Percentiles rank a stretch among this genome's conserved stretches.
These are phyloP conservation scores for Hemicentrotus pulcherrimus DNA, from an alignment of 35 echinoderm and acorn worm genomes.

Conservation along the genomic window DNA sequence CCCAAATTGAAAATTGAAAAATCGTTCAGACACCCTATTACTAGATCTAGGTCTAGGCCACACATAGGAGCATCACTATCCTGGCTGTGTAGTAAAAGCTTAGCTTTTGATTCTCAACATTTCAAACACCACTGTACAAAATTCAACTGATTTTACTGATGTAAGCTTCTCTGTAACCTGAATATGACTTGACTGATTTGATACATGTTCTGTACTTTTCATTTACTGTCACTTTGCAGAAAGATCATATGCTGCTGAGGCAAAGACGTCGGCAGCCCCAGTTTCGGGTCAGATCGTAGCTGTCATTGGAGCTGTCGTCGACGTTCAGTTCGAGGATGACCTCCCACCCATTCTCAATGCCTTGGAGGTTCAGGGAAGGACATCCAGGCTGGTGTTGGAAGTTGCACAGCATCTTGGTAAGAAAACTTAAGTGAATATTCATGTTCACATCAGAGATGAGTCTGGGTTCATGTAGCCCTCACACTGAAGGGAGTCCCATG, in stretches of 20 bases:
- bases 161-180: background rate
- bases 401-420: slow-evolving; percentile 99
- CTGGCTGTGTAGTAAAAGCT: too few species aligned
- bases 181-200: background rate
- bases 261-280: slow-evolving; percentile 59
- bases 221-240: slow-evolving; percentile 47
- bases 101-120: too few species aligned
- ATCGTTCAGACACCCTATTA: too few species aligned
- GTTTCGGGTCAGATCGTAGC: slow-evolving; percentile 79
- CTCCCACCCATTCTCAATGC: slow-evolving; percentile 98
- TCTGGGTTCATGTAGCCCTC: too few species aligned
- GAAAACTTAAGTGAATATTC: background rate
- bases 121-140: too few species aligned
- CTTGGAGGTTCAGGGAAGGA: slow-evolving; percentile 90
- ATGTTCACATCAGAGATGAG: background rate
- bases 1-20: too few species aligned
- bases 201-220: background rate
- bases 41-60: too few species aligned
- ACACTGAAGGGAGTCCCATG: too few species aligned
- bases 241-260: slow-evolving; percentile 90
- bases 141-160: too few species aligned
- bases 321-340: slow-evolving; percentile 96
- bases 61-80: too few species aligned
- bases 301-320: slow-evolving; percentile 98
- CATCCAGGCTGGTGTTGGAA: slow-evolving; percentile 86